These are phyloP conservation scores for Myiozetetes cayanensis DNA, from an alignment of 2,113 vertebrate species.

Conservation along the genomic window DNA sequence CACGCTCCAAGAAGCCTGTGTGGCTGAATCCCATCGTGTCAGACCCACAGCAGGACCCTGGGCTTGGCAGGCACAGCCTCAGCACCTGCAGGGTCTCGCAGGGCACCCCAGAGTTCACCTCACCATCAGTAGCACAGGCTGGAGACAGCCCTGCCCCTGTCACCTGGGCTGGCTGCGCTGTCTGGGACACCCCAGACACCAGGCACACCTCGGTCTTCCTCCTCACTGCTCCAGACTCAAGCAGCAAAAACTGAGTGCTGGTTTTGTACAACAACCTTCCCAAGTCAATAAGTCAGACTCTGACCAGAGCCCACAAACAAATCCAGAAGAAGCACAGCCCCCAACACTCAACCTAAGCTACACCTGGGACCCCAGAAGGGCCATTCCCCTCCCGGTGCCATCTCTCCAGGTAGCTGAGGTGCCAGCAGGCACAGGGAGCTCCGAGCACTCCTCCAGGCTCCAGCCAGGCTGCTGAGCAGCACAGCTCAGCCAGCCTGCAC, in stretches of 20 bases:
- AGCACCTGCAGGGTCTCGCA: fast-evolving
- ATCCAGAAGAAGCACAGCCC: neutral
- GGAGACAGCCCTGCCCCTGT: neutral
- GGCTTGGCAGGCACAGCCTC: neutral
- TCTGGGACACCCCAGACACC: neutral
- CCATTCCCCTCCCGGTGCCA: fast-evolving
- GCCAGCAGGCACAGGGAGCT: neutral
- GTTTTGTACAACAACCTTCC: neutral
- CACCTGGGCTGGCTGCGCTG: neutral
- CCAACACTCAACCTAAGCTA: neutral
- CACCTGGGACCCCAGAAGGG: neutral
- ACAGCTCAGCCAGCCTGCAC: neutral
- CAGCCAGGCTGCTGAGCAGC: neutral
- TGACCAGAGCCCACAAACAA: neutral
- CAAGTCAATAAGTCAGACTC: neutral
- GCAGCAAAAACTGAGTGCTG: neutral
- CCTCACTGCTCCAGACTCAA: neutral
- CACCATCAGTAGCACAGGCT: neutral
- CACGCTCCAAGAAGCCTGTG: fast-evolving
- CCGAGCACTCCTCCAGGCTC: neutral
- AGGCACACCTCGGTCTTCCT: neutral
- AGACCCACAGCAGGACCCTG: neutral
- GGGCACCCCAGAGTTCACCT: neutral
- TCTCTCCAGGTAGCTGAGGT: neutral
- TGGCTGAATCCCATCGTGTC: neutral